Evolutionary conservation across 2,797 vertebrate genomes (phyloP), one percentile per base, ranked within the genome.

Genomic region (Sebastes minor): DNA sequence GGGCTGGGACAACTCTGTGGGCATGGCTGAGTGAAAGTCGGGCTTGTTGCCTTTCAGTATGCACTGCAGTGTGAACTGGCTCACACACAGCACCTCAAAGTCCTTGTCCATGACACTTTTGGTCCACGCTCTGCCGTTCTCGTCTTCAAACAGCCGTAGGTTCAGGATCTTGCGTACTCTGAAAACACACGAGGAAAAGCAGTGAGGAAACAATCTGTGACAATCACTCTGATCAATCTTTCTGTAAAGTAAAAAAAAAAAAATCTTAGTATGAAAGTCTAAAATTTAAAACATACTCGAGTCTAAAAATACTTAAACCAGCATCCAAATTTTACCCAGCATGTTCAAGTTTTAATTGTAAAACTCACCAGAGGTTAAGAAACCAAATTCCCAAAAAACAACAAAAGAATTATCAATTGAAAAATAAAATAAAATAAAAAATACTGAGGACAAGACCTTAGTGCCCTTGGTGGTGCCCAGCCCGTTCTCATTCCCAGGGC

Each of bases 91-190:
- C 62, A 99, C 96, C 91, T 99, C 98, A 0, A 97, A 96, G 88
- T 97, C 96, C 57, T 92, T 93, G 79, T 99, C 98, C 97, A 98
- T 97, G 33, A 99, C 98, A 0, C 97, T 99, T 81, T 96, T 97
- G 62, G 94, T 96, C 98, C 98, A 99, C 8, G 97, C 95, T 63
- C 97, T 97, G 8, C 98, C 98, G 1, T 94, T 96, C 74, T 98
- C 98, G 42, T 99, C 98, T 76, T 98, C 97, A 57, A 99, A 99
- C 63, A 99, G 88, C 25, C 98, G 95, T 80, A 99, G 93, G 90
- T 99, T 98, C 84, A 99, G 95, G 94, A 99, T 97, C 95, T 99
- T 99, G 3, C 97, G 96, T 25, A 99, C 96, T 89, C 98, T 99
- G 83, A 25, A 18, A 52, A 75, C 25, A 13, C 57, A 27, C 2